Evolutionary conservation across 1,140 invertebrate species (phyloP).

Genomic region (Acromyrmex heyeri): DNA sequence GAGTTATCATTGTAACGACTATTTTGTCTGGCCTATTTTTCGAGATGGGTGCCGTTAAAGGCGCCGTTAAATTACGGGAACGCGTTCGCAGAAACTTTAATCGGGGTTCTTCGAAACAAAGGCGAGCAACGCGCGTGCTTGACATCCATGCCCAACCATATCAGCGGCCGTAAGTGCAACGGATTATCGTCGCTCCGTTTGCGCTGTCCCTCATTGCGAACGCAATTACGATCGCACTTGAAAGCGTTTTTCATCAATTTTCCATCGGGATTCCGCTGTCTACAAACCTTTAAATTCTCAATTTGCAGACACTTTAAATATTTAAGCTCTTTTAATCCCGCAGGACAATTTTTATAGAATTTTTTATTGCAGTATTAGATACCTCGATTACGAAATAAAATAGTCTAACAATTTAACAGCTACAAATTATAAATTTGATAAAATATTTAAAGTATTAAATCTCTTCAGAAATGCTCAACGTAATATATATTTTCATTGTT

Average conservation of each 20-base stretch:
- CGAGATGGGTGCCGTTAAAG: slow-evolving; percentile 37
- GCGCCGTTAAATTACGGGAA: slow-evolving; percentile 48
- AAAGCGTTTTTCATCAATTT: neutral
- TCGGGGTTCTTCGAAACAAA: slow-evolving; percentile 50
- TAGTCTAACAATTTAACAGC: neutral
- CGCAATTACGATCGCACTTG: neutral
- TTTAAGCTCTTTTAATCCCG: neutral
- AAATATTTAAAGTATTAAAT: neutral
- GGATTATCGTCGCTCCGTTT: slow-evolving; percentile 11
- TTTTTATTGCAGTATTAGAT: neutral
- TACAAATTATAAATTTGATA: neutral
- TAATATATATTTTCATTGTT: neutral
- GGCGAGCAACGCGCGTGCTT: neutral
- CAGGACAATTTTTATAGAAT: neutral
- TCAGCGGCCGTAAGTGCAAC: slow-evolving; percentile 19
- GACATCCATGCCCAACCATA: slow-evolving; percentile 9
- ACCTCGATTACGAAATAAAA: neutral
- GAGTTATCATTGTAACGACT: neutral
- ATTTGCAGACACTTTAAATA: neutral
- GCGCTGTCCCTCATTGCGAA: neutral
- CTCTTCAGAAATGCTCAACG: neutral
- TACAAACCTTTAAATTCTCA: neutral
- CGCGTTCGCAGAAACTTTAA: slow-evolving; percentile 56
- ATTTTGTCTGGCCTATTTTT: slow-evolving; percentile 49
- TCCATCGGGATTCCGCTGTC: neutral